Conservation (phyloP, 2,113 vertebrate genomes). For the Sakesphorus luctuosus region DNA sequence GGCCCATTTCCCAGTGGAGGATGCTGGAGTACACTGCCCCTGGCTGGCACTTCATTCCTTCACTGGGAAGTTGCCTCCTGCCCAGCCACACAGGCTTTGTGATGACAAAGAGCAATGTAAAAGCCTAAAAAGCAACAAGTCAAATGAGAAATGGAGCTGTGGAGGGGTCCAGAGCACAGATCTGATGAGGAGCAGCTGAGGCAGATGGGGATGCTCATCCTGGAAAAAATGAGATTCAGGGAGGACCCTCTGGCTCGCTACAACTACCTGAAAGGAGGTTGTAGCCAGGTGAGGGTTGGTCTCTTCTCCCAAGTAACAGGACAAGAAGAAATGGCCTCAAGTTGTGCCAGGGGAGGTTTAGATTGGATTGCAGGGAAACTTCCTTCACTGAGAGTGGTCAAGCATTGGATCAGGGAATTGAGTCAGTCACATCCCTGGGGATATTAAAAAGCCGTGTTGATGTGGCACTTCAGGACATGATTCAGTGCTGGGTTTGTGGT, state of each 20-base stretch:
- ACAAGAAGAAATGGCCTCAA: not conserved
- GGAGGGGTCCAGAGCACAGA: not conserved
- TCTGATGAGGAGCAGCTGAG: not conserved
- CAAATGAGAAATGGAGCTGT: not conserved
- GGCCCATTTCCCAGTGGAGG: not conserved
- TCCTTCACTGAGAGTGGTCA: not conserved
- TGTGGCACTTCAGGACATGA: not conserved
- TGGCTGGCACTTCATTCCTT: not conserved
- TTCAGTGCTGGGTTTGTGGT: not conserved
- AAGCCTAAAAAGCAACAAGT: not conserved
- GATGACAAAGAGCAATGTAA: not conserved
- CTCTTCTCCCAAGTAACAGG: not conserved
- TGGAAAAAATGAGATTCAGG: not conserved
- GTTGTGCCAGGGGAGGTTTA: not conserved
- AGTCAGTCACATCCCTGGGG: not conserved
- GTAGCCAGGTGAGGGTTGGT: not conserved
- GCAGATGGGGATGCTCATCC: accelerated
- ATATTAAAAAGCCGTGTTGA: not conserved
- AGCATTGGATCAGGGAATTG: not conserved
- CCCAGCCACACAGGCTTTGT: not conserved
- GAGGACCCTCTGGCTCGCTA: not conserved
- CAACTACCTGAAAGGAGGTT: too few species aligned
- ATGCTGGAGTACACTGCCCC: not conserved
- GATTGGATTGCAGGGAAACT: not conserved
- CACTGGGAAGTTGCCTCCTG: not conserved